phyloP scores from a whole-genome alignment of 2,797 vertebrate genomes.

The Eleutherodactylus coqui region DNA sequence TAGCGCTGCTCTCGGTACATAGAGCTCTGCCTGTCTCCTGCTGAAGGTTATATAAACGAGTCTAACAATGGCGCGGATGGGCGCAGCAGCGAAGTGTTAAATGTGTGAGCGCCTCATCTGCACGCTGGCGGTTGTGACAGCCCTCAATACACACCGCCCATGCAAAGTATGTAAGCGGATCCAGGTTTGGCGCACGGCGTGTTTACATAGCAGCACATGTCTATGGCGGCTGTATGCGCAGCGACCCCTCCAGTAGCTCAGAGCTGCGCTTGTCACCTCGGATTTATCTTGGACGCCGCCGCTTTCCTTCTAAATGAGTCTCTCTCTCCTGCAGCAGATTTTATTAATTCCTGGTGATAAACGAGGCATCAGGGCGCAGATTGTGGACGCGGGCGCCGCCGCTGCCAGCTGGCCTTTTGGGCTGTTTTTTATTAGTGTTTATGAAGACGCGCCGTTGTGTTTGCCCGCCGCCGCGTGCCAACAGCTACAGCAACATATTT shows the following conservation, averaged over 20 bases:
- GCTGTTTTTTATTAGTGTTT: conserved; percentile 61
- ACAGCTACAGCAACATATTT: conserved; percentile 61
- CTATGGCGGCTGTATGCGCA: conserved; percentile 58
- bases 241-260: conserved; percentile 53
- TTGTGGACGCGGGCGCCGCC: conserved; percentile 40
- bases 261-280: conserved; percentile 59
- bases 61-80: not conserved
- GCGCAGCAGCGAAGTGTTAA: conserved; percentile 22
- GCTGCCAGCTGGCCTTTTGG: conserved; percentile 56
- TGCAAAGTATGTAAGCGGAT: conserved; percentile 60
- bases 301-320: conserved; percentile 61
- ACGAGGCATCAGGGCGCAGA: conserved; percentile 55
- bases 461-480: conserved; percentile 51
- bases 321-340: conserved; percentile 54
- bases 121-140: conserved; percentile 36
- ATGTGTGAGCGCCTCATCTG: conserved; percentile 30
- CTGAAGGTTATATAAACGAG: conserved; percentile 24
- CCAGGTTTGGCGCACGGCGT: conserved; percentile 37
- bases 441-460: conserved; percentile 57
- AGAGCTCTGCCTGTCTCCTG: conserved; percentile 3
- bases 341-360: conserved; percentile 64
- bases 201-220: conserved; percentile 57
- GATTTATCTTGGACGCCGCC: conserved; percentile 60
- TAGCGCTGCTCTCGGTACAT: not conserved
- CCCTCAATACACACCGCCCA: conserved; percentile 39